Percentiles rank a stretch among this genome's conserved stretches.
These are phyloP conservation scores for Epinephelus fuscoguttatus DNA, from an alignment of 2,113 vertebrate genomes.

Conservation along the genomic window DNA sequence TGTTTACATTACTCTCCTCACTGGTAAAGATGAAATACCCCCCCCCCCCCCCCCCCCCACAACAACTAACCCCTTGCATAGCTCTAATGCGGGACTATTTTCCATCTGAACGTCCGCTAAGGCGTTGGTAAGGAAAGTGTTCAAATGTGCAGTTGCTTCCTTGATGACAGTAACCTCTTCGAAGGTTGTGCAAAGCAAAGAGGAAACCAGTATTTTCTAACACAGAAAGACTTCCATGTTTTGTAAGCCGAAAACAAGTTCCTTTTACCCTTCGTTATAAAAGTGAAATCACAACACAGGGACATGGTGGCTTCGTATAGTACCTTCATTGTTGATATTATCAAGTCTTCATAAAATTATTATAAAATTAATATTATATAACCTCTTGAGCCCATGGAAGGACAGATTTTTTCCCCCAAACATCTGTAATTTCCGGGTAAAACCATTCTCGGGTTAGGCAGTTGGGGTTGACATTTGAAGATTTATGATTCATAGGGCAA, in stretches of 20 bases:
- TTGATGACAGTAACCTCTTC: neutral
- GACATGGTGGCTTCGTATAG: neutral
- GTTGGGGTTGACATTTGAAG: neutral
- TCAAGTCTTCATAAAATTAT: neutral
- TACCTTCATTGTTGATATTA: neutral
- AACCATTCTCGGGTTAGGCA: neutral
- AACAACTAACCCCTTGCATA: neutral
- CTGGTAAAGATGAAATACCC: neutral
- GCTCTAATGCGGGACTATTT: neutral
- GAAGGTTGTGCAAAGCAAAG: neutral
- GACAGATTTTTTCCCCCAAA: neutral
- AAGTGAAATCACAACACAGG: neutral
- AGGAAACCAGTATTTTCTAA: constrained; percentile 11
- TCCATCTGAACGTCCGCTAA: fast-evolving
- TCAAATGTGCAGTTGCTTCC: constrained; percentile 11
- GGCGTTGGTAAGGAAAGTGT: neutral
- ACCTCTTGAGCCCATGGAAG: neutral
- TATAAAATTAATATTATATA: neutral
- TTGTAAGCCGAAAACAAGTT: neutral
- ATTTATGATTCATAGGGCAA: neutral
- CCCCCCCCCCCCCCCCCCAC: no score
- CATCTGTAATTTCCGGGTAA: constrained; percentile 2
- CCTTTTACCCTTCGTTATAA: neutral
- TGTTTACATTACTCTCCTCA: fast-evolving
- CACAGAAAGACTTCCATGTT: neutral